Evolutionary conservation across 2,113 vertebrate genomes (phyloP).

Genomic region (Tachuris rubrigastra): DNA sequence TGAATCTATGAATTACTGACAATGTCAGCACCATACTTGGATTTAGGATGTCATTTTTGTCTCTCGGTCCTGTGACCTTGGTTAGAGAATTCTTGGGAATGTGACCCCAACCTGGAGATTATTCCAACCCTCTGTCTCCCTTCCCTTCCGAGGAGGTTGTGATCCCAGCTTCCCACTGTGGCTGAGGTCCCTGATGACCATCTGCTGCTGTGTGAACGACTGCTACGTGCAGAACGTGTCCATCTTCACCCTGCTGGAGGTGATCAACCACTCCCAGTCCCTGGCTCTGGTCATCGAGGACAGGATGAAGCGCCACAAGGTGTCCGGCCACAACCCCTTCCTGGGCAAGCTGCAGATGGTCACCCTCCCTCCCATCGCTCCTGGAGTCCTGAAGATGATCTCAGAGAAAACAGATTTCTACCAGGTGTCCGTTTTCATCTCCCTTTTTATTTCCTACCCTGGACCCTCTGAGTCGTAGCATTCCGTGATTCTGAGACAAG

Average conservation of each 20-base stretch:
- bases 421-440: slow-evolving; percentile 74
- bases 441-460: background rate
- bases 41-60: background rate
- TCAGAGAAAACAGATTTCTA: slow-evolving; percentile 92
- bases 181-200: slow-evolving; percentile 90
- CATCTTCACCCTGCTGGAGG: slow-evolving; percentile 89
- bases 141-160: slow-evolving; percentile 54
- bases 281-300: slow-evolving; percentile 92
- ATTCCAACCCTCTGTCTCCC: background rate
- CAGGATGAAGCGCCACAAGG: slow-evolving; percentile 86
- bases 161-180: slow-evolving; percentile 80
- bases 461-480: background rate
- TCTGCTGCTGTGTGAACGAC: slow-evolving; percentile 89
- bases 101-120: background rate
- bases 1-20: background rate
- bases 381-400: slow-evolving; percentile 79
- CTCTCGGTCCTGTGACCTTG: background rate
- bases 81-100: background rate
- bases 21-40: background rate
- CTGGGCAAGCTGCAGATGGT: slow-evolving; percentile 93
- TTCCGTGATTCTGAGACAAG: background rate
- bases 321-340: slow-evolving; percentile 81
- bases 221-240: slow-evolving; percentile 88
- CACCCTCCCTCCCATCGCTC: slow-evolving; percentile 88
- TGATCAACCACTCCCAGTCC: slow-evolving; percentile 95